Conservation (phyloP, 2,797 vertebrate species). For the Gorsachius magnificus region DNA sequence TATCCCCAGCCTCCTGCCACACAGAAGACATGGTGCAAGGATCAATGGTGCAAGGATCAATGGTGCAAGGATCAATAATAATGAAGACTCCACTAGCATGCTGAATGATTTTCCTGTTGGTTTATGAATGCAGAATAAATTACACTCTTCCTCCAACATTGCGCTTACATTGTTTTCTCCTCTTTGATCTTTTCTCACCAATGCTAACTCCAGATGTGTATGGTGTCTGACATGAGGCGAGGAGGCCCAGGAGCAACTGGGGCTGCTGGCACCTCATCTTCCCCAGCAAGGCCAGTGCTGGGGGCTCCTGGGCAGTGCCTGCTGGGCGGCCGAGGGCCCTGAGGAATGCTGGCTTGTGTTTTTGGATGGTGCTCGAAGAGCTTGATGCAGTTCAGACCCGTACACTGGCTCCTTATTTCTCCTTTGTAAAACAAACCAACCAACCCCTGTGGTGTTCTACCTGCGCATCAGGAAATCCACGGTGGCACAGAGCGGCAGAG, state of each 20-base stretch:
- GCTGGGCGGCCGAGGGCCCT: not conserved
- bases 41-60: not conserved
- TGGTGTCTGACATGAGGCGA: not conserved
- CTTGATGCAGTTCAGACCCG: not conserved
- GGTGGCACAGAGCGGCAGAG: not conserved
- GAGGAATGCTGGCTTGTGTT: rapidly evolving
- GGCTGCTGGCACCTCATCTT: not conserved
- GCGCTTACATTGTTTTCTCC: not conserved
- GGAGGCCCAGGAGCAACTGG: not conserved
- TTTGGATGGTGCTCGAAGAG: not conserved
- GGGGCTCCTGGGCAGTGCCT: not conserved
- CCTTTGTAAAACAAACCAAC: not conserved
- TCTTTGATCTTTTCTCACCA: not conserved
- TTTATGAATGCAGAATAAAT: not conserved
- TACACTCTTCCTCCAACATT: not conserved
- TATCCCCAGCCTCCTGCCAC: not conserved
- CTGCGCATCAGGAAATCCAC: not conserved
- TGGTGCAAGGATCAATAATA: not conserved
- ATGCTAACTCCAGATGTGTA: not conserved
- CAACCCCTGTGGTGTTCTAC: not conserved
- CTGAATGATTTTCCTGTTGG: not conserved
- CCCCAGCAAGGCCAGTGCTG: not conserved
- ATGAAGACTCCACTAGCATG: not conserved
- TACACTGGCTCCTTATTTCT: not conserved
- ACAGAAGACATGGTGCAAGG: not conserved